Base-by-base conservation (phyloP, 2,888 invertebrate species). In the Chrysolina americana region DNA sequence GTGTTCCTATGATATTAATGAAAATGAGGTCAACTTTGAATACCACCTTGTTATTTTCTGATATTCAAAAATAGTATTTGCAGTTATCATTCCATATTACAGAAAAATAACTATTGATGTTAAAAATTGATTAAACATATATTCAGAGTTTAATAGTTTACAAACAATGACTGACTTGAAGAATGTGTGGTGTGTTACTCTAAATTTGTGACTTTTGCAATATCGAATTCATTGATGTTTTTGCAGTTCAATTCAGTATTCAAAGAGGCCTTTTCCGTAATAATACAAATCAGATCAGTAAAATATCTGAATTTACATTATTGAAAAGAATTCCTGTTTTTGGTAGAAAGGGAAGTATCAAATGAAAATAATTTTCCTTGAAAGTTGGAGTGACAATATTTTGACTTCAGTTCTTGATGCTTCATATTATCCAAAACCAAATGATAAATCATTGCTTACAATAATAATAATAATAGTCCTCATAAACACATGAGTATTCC, bases 1-100 rank as follows among this genome's bases (percentile, higher is more conserved):
- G 73, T 70, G 78, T 78, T 78, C 76, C 76, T 75, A 77, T 77
- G 78, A 76, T 78, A 76, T 78, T 78, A 75, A 15, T 2, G 36
- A 59, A 28, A 53, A 53, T 53, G 21, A 53, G 21, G 53, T 53
- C 53, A 21, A 53, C 23, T 44, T 44, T 44, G 44, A 53, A 15
- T 53, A 21, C 23, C 19, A 19, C 21, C 53, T 53, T 23, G 19
- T 15, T 15, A 44, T 44, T 44, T 15, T 44, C 11, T 44, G 44
- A 44, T 44, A 44, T 44, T 15, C 11, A 44, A 44, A 44, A 44
- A 15, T 44, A 44, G 17, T 48, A 17, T 48, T 48, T 17, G 0
- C n/a, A 48, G 9, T 48, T 3, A 17, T 48, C 48, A 21, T 53
- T 53, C 53, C 21, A 53, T 53, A 53, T 53, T 36, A 21, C 53